Base-by-base conservation (phyloP, 1,140 invertebrate species). In the Caenorhabditis remanei region DNA sequence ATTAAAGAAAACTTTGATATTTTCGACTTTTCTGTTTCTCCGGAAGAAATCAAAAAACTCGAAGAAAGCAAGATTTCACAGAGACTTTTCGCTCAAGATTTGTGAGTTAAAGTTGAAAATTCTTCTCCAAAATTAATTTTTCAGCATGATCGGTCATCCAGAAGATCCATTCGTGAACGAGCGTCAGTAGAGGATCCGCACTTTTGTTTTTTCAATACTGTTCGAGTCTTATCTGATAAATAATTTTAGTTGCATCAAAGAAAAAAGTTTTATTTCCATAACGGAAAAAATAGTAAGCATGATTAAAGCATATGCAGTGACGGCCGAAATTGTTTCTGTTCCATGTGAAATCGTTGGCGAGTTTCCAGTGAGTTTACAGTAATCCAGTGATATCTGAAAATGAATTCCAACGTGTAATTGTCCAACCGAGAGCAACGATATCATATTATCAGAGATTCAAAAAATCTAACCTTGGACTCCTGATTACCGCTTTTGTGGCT, bases 1-100 rank as follows among this genome's bases (percentile, higher is more conserved):
- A 88, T 94, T 9, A 87, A 90, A 32, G 91, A 93, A 84, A 94
- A 94, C 88, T 84, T 92, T 4, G 85, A 93, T 21, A 85, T 93
- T 58, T 89, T 90, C 50, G 91, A 91, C 50, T 92, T 92, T 84
- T 21, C 87, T 21, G 75, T 92, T 56, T 87, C 87, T 16, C 53
- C 50, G 16, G 91, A 90, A 9, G 71, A 88, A 21, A 88, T 88
- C 19, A 32, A 21, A 40, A 82, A 55, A 40, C 43, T 88, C 24
- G 71, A 88, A 48, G 46, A 50, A 21, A 41, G 32, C 43, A 19
- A 24, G 53, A 24, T 61, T 48, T 19, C 24, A 21, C 53, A 58
- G 41, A 53, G 85, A 56, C 50, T 83, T 1, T 87, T 87, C 79
- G 13, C 21, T n/a, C 85, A 82, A 13, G 24, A 82, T 8, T 82